Conservation (phyloP, 2,113 vertebrate species). For the Aythya baeri region DNA sequence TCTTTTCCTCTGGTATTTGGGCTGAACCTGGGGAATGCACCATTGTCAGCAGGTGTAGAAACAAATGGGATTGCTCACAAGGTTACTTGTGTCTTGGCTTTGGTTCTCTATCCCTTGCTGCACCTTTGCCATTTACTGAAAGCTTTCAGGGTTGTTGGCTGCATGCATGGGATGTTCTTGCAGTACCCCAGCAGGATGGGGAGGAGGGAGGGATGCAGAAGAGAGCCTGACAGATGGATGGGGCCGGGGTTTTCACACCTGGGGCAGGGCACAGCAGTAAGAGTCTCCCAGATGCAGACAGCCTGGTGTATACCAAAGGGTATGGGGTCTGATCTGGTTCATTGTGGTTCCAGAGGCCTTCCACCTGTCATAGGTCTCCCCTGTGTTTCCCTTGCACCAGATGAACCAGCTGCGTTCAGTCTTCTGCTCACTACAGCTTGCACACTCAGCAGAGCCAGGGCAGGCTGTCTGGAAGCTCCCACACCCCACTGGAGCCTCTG, state of each 20-base stretch:
- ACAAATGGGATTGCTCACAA: neutral
- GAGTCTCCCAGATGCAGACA: neutral
- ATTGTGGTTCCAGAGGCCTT: neutral
- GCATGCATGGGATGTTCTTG: neutral
- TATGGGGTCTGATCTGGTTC: neutral
- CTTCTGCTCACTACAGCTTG: neutral
- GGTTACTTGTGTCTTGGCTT: neutral
- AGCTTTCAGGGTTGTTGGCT: neutral
- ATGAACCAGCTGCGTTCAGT: neutral
- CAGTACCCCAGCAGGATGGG: neutral
- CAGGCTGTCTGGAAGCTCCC: neutral
- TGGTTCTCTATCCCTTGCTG: neutral
- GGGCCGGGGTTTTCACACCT: neutral
- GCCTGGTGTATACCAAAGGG: neutral
- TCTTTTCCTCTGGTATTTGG: neutral
- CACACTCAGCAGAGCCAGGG: rapidly evolving
- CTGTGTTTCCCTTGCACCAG: neutral
- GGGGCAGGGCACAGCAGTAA: neutral
- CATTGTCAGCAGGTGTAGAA: neutral
- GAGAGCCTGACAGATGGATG: neutral
- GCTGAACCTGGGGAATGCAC: neutral
- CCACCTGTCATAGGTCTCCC: neutral
- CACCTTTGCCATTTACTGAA: neutral
- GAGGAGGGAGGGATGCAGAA: neutral
- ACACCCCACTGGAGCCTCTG: neutral